Percentiles rank a stretch among this genome's conserved stretches.
Conservation (phyloP, 2,888 invertebrate species). For the Cyclophora punctaria region DNA sequence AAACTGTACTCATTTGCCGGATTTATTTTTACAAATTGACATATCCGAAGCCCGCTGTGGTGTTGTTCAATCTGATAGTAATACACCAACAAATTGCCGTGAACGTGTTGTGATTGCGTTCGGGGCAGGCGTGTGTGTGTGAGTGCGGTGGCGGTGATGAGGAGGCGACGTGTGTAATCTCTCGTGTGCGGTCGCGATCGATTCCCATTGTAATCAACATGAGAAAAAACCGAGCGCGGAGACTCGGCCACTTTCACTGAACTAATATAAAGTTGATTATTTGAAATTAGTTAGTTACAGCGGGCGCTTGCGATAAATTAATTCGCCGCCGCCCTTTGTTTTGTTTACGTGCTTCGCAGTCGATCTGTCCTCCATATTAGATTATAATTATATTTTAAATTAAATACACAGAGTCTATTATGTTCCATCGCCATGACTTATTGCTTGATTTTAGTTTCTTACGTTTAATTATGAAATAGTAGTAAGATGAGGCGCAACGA, state of each 20-base stretch:
- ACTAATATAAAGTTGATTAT: constrained; percentile 25
- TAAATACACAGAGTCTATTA: not conserved
- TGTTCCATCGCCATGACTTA: not conserved
- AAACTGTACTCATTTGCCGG: too few species aligned
- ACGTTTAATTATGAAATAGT: constrained; percentile 27
- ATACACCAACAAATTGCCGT: too few species aligned
- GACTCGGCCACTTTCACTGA: constrained; percentile 30
- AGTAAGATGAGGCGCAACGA: too few species aligned
- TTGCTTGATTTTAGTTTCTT: not conserved
- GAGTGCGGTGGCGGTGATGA: not conserved
- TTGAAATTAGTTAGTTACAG: constrained; percentile 33
- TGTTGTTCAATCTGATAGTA: too few species aligned
- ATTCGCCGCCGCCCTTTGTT: constrained; percentile 4
- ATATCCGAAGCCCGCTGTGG: too few species aligned
- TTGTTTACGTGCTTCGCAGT: not conserved
- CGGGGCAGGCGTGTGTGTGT: not conserved
- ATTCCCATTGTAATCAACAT: not conserved
- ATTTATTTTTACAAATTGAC: too few species aligned
- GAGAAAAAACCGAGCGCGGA: not conserved
- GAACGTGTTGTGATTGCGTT: too few species aligned
- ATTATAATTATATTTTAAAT: not conserved
- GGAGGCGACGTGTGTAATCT: not conserved
- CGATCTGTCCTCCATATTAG: not conserved
- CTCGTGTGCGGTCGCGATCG: not conserved
- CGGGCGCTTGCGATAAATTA: constrained; percentile 15